Evolutionary conservation across 1,140 invertebrate genomes (phyloP), one percentile per base, ranked within the genome.

Genomic region (Megathymus violae): DNA sequence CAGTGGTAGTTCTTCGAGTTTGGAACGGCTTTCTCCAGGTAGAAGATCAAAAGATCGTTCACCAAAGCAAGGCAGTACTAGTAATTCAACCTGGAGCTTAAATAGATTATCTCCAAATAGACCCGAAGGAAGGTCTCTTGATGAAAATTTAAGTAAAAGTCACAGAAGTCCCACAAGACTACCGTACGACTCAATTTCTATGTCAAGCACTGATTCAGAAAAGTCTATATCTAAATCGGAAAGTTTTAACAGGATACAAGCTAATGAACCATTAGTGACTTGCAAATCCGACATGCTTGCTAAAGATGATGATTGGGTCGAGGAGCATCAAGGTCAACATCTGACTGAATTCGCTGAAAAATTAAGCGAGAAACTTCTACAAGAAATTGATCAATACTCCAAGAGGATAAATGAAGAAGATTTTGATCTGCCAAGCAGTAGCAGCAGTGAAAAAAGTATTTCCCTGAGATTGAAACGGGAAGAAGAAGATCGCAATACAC

Each of bases 281-380:
- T 92, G 91, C 62, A 92, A 91, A 66, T 91, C 91, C 4, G 91
- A 92, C 50, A 91, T 91, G 78, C 56, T 92, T 15, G 71, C 77
- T 22, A 91, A 88, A 67, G 88, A 90, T 64, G 92, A 93, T 19
- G 91, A 92, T 15, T 91, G 90, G 65, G 82, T 90, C 16, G 86
- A 87, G 0, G 94, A 94, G 67, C 93, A 94, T 75, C 93, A 94
- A 76, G 94, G 92, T 59, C 93, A 93, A 68, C 94, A 96, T 78
- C 87, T 96, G 38, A 94, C 94, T 1, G 95, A 96, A 69, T 96
- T 96, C 68, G 95, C 95, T 0, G 95, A 97, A 74, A 95, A 96
- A 76, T 80, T 95, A 3, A 93, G 92, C 51, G 95, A 95, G 73
- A 95, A 95, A 74, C 84, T 96, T 22, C 91, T 96, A 40, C 93